Base-by-base conservation (phyloP, 2,888 invertebrate genomes). In the Rhagium mordax region DNA sequence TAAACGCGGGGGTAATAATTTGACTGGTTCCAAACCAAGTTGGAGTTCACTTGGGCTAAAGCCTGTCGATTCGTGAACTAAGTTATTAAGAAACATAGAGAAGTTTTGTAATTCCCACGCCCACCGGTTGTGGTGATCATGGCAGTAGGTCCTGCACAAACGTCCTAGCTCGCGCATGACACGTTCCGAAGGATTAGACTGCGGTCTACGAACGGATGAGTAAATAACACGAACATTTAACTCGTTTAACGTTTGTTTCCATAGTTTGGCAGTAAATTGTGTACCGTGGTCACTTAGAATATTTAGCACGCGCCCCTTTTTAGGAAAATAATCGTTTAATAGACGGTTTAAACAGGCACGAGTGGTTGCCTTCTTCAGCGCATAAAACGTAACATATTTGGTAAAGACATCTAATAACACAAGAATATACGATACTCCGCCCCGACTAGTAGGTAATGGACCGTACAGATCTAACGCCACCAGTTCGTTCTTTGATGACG, bases 371-470 rank as follows among this genome's bases (percentile, higher is more conserved):
- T 64, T 62, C 29, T 64, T 70, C 20, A 70, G 5, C n/a, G 64
- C 53, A 18, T 70, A 70, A 18, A 70, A 27, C 10, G 47, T 41
- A 1, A 62, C 62, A 20, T 48, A 62, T 41, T 51, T 27, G 3
- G 62, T 70, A 29, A 70, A 70, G 10, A 76, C 81, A 51, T 74
- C 84, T 69, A 86, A 85, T 78, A 85, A 84, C 51, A 78, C 75
- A 81, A 85, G 72, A 75, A 82, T 5, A 3, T 47, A 15, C 69
- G 83, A 83, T n/a, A 84, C 86, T 75, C 84, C 84, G 77, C 67
- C 79, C 10, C 79, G 84, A 72, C 74, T 61, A 49, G 49, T 10
- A n/a, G 15, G 13, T 7, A 47, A 47, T 3, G 47, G 47, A 15
- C 47, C 47, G 15, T 47, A 47, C 15, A 47, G 15, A 15, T 47